Conservation (phyloP, 2,888 invertebrate genomes). For the Eucera pruinosa region DNA sequence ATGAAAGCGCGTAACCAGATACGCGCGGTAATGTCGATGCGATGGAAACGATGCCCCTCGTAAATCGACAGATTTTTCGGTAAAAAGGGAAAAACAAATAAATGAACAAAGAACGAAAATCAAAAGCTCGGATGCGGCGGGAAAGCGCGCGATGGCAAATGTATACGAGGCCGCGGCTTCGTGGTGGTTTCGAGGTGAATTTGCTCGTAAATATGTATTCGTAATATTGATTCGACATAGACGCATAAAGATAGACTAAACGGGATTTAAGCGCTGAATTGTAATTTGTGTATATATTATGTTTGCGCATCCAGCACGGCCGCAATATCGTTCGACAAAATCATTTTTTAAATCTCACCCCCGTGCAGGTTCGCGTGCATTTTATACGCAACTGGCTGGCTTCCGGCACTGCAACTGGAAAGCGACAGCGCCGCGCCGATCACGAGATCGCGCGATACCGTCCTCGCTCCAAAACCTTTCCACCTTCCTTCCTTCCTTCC, state of each 20-base stretch:
- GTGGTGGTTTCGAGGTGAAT: slow-evolving; percentile 73
- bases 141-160: slow-evolving; percentile 66
- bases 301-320: slow-evolving; percentile 45
- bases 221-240: slow-evolving; percentile 74
- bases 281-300: slow-evolving; percentile 72
- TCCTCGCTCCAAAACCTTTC: neutral
- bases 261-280: slow-evolving; percentile 69
- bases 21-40: slow-evolving; percentile 77
- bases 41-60: slow-evolving; percentile 74
- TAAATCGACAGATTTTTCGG: slow-evolving; percentile 75
- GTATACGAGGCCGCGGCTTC: slow-evolving; percentile 72
- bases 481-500: neutral
- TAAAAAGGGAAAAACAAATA: slow-evolving; percentile 71
- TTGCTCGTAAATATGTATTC: slow-evolving; percentile 71
- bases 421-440: neutral
- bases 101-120: slow-evolving; percentile 73
- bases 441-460: slow-evolving; percentile 18
- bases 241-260: slow-evolving; percentile 74
- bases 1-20: slow-evolving; percentile 78
- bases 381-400: slow-evolving; percentile 35
- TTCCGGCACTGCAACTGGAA: neutral
- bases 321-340: slow-evolving; percentile 43
- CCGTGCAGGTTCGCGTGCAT: slow-evolving; percentile 31
- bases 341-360: slow-evolving; percentile 58
- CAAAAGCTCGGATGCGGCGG: slow-evolving; percentile 67